Evolutionary conservation across 1,140 invertebrate species (phyloP), one percentile per base, ranked within the genome.

Genomic region (Drosophila yakuba): DNA sequence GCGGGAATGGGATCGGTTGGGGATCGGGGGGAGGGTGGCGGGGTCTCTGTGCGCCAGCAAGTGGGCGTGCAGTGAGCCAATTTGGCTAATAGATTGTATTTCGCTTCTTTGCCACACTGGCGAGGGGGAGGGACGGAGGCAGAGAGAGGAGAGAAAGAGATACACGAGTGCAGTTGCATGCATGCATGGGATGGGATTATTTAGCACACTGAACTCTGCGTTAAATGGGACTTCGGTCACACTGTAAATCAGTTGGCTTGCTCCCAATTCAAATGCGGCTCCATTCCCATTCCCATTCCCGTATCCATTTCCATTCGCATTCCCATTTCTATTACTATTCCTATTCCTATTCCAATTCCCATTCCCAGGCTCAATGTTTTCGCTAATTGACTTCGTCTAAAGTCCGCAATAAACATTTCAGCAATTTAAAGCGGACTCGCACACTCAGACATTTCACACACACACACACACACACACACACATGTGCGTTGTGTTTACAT

Each of bases 21-120:
- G 11, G 51, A 45, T n/a, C 35, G 47, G 59, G 20, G 20, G 20
- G 20, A 20, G 2, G 2, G 20, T 17, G 59, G 14, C 3, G 51
- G 44, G 36, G 35, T 51, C 57, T 66, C 64, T 73, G 51, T 47
- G 36, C 74, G 81, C 80, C 86, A 86, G 83, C 84, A 83, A 88
- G 83, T 88, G 75, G 84, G 83, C 84, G 83, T 88, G 83, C 83
- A 83, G 79, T 88, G 83, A 88, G 79, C 83, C 60, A 88, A 88
- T 88, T 88, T 88, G 57, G 81, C 84, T 89, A 88, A 88, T 88
- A 88, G 79, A 88, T 83, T 88, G 83, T 80, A 83, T 79, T 86
- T 86, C 78, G 79, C 79, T 80, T 77, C 76, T 86, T 86, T 76
- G 79, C 79, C 78, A 67, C 66, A 72, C 52, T 48, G 45, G 43